A percentile compares a stretch with the other conserved stretches of the same genome.
Conservation (phyloP, 2,888 invertebrate genomes). For the Drosophila acutilabella region DNA sequence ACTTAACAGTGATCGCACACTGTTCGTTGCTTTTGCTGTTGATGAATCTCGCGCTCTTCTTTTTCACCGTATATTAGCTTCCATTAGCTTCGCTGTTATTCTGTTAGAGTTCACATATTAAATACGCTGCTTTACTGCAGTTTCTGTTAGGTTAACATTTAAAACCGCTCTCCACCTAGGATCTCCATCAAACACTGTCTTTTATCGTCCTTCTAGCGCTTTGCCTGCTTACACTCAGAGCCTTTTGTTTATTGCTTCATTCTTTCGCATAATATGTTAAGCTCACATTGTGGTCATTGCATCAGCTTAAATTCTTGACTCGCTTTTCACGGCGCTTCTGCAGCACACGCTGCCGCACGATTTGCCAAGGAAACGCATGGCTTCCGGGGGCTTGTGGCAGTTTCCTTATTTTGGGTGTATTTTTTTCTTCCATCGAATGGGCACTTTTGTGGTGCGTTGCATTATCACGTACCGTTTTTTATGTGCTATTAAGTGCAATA, state of each 20-base stretch:
- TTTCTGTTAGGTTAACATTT: no score
- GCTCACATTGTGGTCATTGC: constrained; percentile 36
- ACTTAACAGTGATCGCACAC: no score
- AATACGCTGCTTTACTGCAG: no score
- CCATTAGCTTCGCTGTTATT: no score
- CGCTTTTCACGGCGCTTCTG: constrained; percentile 13
- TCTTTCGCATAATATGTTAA: constrained; percentile 18
- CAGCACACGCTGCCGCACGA: not conserved
- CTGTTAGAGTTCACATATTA: no score
- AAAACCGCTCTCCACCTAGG: no score
- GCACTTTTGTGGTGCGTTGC: constrained; percentile 77
- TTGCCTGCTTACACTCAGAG: no score
- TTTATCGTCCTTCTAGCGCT: not conserved
- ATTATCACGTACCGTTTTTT: constrained; percentile 76
- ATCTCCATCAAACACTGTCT: not conserved
- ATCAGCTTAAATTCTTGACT: constrained; percentile 26
- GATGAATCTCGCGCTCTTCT: no score
- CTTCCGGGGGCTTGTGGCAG: not conserved
- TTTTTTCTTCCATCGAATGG: constrained; percentile 47
- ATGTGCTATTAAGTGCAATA: constrained; percentile 80
- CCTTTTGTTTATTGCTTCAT: not conserved
- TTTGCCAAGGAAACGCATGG: constrained; percentile 3
- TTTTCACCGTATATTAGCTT: no score
- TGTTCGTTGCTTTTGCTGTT: no score
- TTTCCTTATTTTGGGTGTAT: constrained; percentile 31